Conservation (phyloP, 1,140 invertebrate genomes). For the Neomicropteryx cornuta region DNA sequence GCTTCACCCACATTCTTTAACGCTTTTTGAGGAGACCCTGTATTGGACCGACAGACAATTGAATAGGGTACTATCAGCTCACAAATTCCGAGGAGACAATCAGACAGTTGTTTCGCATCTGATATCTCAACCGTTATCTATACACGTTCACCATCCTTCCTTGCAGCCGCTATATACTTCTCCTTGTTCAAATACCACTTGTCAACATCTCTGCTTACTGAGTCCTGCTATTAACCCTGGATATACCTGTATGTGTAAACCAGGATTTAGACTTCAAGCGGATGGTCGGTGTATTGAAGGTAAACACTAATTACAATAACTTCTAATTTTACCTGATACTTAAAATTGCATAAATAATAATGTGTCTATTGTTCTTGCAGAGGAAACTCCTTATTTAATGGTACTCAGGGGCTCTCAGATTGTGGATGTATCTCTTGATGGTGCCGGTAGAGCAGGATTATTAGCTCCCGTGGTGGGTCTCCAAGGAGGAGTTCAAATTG, state of each 20-base stretch:
- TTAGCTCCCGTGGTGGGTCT: constrained; percentile 85
- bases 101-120: constrained; percentile 89
- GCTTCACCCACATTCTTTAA: constrained; percentile 90
- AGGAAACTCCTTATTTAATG: constrained; percentile 82
- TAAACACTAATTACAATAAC: constrained; percentile 10
- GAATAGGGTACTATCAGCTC: constrained; percentile 76
- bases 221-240: constrained; percentile 57
- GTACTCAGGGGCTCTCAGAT: constrained; percentile 84
- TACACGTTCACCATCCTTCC: constrained; percentile 88
- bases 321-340: not conserved
- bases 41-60: constrained; percentile 96
- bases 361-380: constrained; percentile 30
- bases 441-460: constrained; percentile 64
- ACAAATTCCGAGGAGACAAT: constrained; percentile 85
- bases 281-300: constrained; percentile 66
- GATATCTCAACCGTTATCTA: constrained; percentile 87
- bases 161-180: constrained; percentile 80
- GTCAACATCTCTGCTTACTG: constrained; percentile 86
- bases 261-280: constrained; percentile 62
- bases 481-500: constrained; percentile 77
- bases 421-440: constrained; percentile 68
- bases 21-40: constrained; percentile 84
- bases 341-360: not conserved
- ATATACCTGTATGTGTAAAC: constrained; percentile 84
- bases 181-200: constrained; percentile 69